A percentile compares a stretch with the other conserved stretches of the same genome.
These are phyloP conservation scores for Holothuria glaberrima DNA, from an alignment of 35 echinoderm and acorn worm genomes.

Conservation along the genomic window DNA sequence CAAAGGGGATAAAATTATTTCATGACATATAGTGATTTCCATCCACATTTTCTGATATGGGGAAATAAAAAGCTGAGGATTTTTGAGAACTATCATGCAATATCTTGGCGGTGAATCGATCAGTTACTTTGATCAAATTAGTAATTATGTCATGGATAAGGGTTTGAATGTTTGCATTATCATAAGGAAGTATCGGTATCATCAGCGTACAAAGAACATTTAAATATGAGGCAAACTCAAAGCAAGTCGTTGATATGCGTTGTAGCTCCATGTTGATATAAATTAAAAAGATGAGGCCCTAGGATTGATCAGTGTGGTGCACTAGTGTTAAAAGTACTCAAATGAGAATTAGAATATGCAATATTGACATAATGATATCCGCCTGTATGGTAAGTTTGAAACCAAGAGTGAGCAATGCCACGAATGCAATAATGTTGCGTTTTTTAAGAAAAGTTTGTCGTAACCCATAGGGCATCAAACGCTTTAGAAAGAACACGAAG, in stretches of 20 bases:
- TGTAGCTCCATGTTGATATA: not conserved
- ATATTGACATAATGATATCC: not conserved
- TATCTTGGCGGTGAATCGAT: too few relatives aligned
- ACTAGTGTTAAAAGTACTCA: not conserved
- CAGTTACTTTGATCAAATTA: too few relatives aligned
- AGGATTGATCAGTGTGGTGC: not conserved
- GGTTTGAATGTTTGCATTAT: too few relatives aligned
- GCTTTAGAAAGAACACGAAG: not conserved
- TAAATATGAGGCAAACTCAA: not conserved
- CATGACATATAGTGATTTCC: too few relatives aligned
- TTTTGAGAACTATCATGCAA: too few relatives aligned
- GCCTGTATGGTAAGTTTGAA: not conserved
- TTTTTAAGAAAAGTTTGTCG: not conserved
- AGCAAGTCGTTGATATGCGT: not conserved
- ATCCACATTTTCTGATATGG: too few relatives aligned
- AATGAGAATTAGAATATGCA: not conserved
- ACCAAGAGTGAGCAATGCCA: not conserved
- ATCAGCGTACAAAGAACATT: not conserved
- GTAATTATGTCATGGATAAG: too few relatives aligned
- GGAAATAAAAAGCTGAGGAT: too few relatives aligned
- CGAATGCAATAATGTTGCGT: not conserved
- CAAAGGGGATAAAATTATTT: too few relatives aligned
- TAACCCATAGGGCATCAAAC: not conserved
- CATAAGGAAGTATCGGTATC: not conserved
- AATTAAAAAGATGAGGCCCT: not conserved